Conservation (phyloP, 2,888 invertebrate species). For the Oscheius sp. region DNA sequence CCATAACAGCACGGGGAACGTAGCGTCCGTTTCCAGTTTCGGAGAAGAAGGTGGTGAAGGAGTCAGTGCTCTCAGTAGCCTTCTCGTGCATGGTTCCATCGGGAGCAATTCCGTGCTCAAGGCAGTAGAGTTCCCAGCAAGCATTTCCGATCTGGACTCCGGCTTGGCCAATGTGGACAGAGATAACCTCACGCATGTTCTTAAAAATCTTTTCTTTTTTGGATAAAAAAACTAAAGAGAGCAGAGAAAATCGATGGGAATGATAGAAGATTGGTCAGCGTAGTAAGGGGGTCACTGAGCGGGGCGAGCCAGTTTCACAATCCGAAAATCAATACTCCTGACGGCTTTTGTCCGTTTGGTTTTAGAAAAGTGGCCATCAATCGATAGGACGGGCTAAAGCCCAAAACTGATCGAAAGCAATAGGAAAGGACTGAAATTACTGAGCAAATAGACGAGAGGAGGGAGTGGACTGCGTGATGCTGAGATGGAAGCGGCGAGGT, state of each 20-base stretch:
- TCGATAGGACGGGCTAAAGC: too few species aligned
- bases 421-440: not conserved
- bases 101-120: slow-evolving; percentile 73
- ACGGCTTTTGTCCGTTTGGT: too few species aligned
- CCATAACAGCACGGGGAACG: slow-evolving; percentile 68
- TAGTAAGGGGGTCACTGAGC: not conserved
- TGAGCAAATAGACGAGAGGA: not conserved
- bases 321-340: not conserved
- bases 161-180: slow-evolving; percentile 66
- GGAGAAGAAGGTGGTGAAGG: slow-evolving; percentile 83
- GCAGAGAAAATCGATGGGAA: slow-evolving; percentile 4
- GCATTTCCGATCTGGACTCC: slow-evolving; percentile 73
- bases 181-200: slow-evolving; percentile 52
- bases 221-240: not conserved
- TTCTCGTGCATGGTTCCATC: slow-evolving; percentile 69
- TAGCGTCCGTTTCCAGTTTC: slow-evolving; percentile 80
- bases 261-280: too few species aligned
- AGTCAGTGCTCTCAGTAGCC: slow-evolving; percentile 77
- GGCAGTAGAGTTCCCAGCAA: slow-evolving; percentile 76
- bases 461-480: not conserved
- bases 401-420: too few species aligned
- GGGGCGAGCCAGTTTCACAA: not conserved
- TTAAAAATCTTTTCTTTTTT: not conserved
- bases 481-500: slow-evolving; percentile 8
- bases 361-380: too few species aligned